Conservation (phyloP, 2,888 invertebrate genomes). For the Lycophotia porphyrea region DNA sequence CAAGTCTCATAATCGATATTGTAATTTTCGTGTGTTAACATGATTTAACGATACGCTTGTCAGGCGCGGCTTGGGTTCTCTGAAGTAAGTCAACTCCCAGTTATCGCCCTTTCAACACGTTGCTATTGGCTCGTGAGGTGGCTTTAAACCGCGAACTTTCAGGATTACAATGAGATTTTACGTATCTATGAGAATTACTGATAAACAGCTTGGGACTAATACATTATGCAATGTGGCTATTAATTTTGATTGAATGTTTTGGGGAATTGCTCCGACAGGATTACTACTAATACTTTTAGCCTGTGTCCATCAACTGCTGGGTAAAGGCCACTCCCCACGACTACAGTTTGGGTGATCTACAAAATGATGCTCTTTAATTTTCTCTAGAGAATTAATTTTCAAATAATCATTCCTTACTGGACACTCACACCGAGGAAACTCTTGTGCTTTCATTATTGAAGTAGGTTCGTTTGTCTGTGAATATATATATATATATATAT, state of each 20-base stretch:
- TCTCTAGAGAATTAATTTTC: neutral
- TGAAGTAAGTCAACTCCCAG: slow-evolving; percentile 9
- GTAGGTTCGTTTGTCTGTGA: neutral
- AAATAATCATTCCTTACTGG: neutral
- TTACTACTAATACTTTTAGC: neutral
- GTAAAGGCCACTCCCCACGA: neutral
- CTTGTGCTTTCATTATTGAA: neutral
- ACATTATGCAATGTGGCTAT: neutral
- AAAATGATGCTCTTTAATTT: neutral
- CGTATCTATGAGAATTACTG: slow-evolving; percentile 2
- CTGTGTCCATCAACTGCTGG: neutral
- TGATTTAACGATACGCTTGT: slow-evolving; percentile 4
- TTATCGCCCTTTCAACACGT: slow-evolving; percentile 20
- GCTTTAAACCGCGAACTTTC: neutral
- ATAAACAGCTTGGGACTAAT: neutral
- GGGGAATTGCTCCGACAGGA: neutral
- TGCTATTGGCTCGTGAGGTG: slow-evolving; percentile 14
- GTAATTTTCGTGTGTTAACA: slow-evolving; percentile 21
- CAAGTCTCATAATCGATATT: slow-evolving; percentile 45
- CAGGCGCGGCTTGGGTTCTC: slow-evolving; percentile 23
- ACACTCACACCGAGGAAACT: neutral
- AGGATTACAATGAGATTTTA: slow-evolving; percentile 12
- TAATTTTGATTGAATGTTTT: slow-evolving; percentile 2
- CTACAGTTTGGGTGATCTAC: neutral
- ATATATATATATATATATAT: no score